Conservation (phyloP, 2,113 vertebrate species). For the Pollimyrus isidori region DNA sequence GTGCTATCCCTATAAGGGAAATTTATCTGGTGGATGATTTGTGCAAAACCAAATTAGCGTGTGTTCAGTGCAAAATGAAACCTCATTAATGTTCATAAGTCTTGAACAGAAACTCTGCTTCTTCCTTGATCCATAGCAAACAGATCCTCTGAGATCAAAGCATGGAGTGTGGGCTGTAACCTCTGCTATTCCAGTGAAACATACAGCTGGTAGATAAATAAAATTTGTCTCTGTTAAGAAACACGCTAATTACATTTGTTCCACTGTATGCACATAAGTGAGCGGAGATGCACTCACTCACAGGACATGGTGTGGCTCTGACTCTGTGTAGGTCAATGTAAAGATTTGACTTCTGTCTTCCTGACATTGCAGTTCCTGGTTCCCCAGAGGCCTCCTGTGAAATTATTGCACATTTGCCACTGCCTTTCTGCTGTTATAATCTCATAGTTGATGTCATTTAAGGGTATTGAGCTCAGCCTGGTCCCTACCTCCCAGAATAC, state of each 20-base stretch:
- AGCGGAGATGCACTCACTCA: background rate
- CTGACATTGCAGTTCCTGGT: background rate
- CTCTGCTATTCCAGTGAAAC: background rate
- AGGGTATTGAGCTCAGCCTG: background rate
- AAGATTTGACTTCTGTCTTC: background rate
- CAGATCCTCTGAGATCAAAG: background rate
- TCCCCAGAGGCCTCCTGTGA: background rate
- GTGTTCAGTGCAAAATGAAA: background rate
- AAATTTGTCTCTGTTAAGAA: background rate
- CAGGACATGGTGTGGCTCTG: background rate
- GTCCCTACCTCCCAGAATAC: background rate
- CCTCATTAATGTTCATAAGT: background rate
- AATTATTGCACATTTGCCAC: background rate
- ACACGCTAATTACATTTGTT: background rate
- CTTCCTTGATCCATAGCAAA: background rate
- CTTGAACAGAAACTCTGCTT: background rate
- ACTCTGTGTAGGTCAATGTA: background rate
- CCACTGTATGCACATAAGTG: background rate
- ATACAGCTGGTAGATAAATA: background rate
- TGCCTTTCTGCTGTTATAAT: background rate
- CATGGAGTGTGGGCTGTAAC: background rate
- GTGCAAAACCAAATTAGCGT: background rate
- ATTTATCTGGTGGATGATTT: background rate
- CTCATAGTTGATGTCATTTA: background rate
- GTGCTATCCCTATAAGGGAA: background rate